Conservation (phyloP, 64 coral and sea anemone genomes). For the Dendrophyllia cribrosa region DNA sequence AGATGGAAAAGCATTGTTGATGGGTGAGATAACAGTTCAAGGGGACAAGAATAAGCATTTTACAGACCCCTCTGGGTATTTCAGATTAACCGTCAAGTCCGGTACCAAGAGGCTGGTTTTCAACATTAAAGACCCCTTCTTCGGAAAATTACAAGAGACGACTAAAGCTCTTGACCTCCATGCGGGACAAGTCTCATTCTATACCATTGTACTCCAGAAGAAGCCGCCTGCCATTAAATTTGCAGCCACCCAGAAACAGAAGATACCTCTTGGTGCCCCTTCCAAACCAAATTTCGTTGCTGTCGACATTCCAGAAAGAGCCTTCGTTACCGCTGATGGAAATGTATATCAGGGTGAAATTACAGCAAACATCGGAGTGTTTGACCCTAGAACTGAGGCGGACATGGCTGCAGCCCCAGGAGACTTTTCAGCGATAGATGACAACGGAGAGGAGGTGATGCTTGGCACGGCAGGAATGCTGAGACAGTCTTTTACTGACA, state of each 20-base stretch:
- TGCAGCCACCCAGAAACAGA: too few species aligned
- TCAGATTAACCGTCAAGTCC: not conserved
- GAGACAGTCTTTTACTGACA: conserved; percentile 53
- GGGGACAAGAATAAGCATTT: not conserved
- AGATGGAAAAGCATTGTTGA: not conserved
- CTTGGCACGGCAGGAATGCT: conserved; percentile 59
- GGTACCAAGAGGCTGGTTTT: not conserved
- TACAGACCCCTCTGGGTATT: not conserved
- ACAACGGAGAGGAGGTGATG: conserved; percentile 38
- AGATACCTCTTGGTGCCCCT: conserved; percentile 32
- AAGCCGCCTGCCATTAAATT: not conserved
- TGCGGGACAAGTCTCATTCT: not conserved
- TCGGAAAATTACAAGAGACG: not conserved
- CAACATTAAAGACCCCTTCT: not conserved
- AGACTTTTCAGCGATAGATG: conserved; percentile 56
- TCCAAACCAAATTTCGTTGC: conserved; percentile 37
- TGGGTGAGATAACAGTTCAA: not conserved
- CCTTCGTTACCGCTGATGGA: conserved; percentile 40
- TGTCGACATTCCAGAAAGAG: conserved; percentile 51
- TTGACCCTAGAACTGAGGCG: conserved; percentile 53
- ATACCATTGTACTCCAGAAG: conserved; percentile 11
- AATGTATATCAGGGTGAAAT: conserved; percentile 18
- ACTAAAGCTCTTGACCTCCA: not conserved
- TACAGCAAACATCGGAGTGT: conserved; percentile 33
- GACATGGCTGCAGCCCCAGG: conserved; percentile 62